Conservation (phyloP, 2,888 invertebrate genomes). For the Furcula furcula region DNA sequence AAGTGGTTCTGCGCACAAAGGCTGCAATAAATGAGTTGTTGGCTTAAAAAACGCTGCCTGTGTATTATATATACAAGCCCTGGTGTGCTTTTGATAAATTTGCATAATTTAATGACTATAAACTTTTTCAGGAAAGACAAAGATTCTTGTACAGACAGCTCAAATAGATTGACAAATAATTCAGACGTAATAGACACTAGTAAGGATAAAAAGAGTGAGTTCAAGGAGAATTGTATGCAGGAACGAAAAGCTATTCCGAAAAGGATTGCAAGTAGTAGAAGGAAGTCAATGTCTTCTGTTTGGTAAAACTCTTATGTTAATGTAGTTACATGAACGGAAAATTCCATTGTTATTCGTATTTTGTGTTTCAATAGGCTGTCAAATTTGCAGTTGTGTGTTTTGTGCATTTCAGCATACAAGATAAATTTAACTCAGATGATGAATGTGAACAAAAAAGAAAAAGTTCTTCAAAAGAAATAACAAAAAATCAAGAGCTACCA, state of each 20-base stretch:
- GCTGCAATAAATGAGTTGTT: too few relatives aligned
- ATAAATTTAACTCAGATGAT: slow-evolving; percentile 52
- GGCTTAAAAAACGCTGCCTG: too few relatives aligned
- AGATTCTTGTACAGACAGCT: slow-evolving; percentile 1
- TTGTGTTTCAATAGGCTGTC: too few relatives aligned
- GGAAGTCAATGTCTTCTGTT: slow-evolving; percentile 54
- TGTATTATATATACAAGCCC: too few relatives aligned
- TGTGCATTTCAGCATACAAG: slow-evolving; percentile 23
- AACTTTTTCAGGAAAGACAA: slow-evolving; percentile 13
- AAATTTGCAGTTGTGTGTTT: too few relatives aligned
- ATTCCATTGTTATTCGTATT: too few relatives aligned
- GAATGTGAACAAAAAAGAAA: slow-evolving; percentile 33
- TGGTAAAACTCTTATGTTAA: too few relatives aligned
- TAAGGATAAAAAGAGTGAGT: slow-evolving; percentile 6
- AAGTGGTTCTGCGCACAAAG: too few relatives aligned
- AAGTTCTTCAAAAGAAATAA: slow-evolving; percentile 16
- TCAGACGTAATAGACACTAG: neutral
- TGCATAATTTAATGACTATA: neutral
- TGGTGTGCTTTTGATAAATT: too few relatives aligned
- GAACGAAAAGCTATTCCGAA: slow-evolving; percentile 9
- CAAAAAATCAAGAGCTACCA: slow-evolving; percentile 15
- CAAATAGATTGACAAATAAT: slow-evolving; percentile 4
- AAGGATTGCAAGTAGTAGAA: slow-evolving; percentile 28
- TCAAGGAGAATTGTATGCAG: slow-evolving; percentile 13
- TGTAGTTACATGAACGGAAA: too few relatives aligned